Evolutionary conservation across 2,888 invertebrate species (phyloP), one percentile per base, ranked within the genome.

Genomic region (Corythucha ciliata): DNA sequence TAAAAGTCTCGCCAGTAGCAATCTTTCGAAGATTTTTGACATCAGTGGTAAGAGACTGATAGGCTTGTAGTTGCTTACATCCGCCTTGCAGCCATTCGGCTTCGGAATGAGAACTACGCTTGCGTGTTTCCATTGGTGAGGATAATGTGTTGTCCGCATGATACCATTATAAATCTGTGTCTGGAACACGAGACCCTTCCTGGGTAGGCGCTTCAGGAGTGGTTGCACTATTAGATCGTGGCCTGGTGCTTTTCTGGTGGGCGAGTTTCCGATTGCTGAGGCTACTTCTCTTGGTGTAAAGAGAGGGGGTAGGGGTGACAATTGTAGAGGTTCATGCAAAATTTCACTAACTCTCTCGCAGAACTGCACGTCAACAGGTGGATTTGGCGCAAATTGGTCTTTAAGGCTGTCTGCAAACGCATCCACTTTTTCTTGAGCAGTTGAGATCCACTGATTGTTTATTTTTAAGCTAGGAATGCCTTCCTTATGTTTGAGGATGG

Each of bases 61-160:
- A 29, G 29, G 10, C n/a, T n/a, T 10, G 10, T 29, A n/a, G 10
- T 10, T 10, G 29, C 10, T 29, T 29, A 10, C 10, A 10, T n/a
- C 29, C 10, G 29, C 29, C n/a, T 29, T 29, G 10, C n/a, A 10
- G n/a, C 29, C 29, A 29, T 29, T 29, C 10, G 10, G 10, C n/a
- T 41, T 41, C 8, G 25, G 22, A 16, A 41, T 41, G 24, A 41
- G 10, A 16, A 22, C 21, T 8, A 47, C 16, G n/a, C 7, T 25
- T 21, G 47, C 47, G 18, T 47, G 47, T 25, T 47, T 47, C 47
- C 47, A 47, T 34, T 21, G 21, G 3, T 22, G 21, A 14, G 47
- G 47, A 14, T n/a, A 47, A 26, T 47, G 26, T 2, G 47, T 36
- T 5, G 32, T 32, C 3, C 45, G 32, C 14, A 45, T 8, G 32